Conservation (phyloP, 2,797 vertebrate species). For the Brachyalestes nurse region DNA sequence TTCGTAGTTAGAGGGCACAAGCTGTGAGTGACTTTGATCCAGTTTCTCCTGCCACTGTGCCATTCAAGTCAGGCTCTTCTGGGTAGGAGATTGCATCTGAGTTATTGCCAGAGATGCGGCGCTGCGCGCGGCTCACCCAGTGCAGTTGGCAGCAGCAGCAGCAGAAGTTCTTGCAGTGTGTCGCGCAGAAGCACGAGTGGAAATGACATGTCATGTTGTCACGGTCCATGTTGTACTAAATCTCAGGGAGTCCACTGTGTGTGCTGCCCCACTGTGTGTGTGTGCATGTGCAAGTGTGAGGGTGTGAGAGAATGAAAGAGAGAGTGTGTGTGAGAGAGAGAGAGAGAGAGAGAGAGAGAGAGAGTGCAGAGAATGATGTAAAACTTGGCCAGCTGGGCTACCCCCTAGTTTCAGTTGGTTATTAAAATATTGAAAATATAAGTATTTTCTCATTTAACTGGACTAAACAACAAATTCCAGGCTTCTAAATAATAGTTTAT, state of each 20-base stretch:
- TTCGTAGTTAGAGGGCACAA: slow-evolving; percentile 57
- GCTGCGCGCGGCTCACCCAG: slow-evolving; percentile 73
- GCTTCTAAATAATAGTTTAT: background rate
- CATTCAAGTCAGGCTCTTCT: slow-evolving; percentile 57
- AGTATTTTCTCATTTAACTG: background rate
- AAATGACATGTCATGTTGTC: slow-evolving; percentile 83
- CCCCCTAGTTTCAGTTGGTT: background rate
- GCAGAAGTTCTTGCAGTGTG: slow-evolving; percentile 83
- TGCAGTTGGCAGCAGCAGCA: slow-evolving; percentile 78
- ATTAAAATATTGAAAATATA: background rate
- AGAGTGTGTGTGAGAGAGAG: slow-evolving; percentile 52
- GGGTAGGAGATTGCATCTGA: slow-evolving; percentile 71
- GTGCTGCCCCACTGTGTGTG: slow-evolving; percentile 60
- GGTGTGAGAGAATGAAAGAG: slow-evolving; percentile 23
- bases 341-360: slow-evolving; percentile 15
- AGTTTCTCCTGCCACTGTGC: slow-evolving; percentile 56
- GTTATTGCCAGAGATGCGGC: slow-evolving; percentile 76
- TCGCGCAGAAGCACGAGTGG: slow-evolving; percentile 81
- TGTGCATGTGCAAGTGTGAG: slow-evolving; percentile 61
- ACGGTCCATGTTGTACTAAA: slow-evolving; percentile 76
- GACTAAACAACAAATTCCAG: background rate
- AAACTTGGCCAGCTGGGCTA: background rate
- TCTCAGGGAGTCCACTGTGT: slow-evolving; percentile 73
- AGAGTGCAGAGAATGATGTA: slow-evolving; percentile 27
- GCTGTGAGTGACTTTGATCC: slow-evolving; percentile 62